Evolutionary conservation across 1,140 invertebrate species (phyloP).

Genomic region (Cheumatopsyche charites): DNA sequence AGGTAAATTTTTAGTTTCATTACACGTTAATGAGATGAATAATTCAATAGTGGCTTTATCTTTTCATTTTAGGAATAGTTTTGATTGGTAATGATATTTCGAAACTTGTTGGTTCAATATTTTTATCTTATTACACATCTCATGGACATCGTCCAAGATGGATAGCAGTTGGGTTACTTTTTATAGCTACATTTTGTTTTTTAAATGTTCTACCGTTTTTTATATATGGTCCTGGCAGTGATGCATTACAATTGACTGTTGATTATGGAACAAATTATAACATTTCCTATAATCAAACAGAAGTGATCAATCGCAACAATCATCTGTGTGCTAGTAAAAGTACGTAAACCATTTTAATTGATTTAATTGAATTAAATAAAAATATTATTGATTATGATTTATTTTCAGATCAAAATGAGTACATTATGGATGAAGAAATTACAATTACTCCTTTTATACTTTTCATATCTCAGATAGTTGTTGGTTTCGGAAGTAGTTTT

Average conservation of each 20-base stretch:
- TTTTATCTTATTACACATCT: conserved; percentile 72
- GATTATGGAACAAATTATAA: conserved; percentile 61
- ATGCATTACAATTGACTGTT: conserved; percentile 68
- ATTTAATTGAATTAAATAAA: no score
- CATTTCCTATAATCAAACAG: conserved; percentile 20
- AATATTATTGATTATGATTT: no score
- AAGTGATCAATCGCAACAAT: conserved; percentile 51
- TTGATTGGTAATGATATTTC: conserved; percentile 74
- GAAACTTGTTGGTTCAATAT: conserved; percentile 64
- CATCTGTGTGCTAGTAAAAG: conserved; percentile 53
- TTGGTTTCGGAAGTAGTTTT: conserved; percentile 68
- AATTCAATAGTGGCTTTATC: neutral
- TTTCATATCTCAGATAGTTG: conserved; percentile 69
- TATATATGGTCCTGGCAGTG: conserved; percentile 73
- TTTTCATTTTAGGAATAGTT: conserved; percentile 72
- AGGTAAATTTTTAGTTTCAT: conserved; percentile 63
- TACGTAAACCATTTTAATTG: no score
- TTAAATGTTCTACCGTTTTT: conserved; percentile 75
- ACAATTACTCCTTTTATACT: conserved; percentile 66
- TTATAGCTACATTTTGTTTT: conserved; percentile 72
- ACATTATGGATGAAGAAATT: conserved; percentile 62
- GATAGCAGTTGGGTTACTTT: conserved; percentile 73
- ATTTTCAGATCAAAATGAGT: conserved; percentile 42
- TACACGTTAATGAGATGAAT: conserved; percentile 1
- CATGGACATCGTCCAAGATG: conserved; percentile 72